Base-by-base conservation (phyloP, 30 jellyfish, hydroid and myxozoan genomes). In the Aurelia coerulea region DNA sequence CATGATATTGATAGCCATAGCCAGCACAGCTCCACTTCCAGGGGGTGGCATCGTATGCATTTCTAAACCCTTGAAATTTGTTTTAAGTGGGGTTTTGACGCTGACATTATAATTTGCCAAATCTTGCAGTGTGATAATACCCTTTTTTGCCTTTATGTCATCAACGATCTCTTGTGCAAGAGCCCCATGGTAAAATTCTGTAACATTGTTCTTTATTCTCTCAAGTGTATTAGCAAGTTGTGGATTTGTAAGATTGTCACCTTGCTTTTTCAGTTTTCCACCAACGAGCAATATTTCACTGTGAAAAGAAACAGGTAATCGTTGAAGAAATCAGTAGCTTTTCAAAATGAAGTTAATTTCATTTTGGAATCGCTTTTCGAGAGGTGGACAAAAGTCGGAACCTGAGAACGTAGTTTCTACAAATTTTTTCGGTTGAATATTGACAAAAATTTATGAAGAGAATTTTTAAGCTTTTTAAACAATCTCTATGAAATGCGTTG, bases 1-100 rank as follows among this genome's bases (percentile, higher is more conserved):
- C 85, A 95, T 84, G 79, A 95, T 95, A 72, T 95, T 95, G 23
- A 78, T 2, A n/a, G 80, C 78, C 99, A 95, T 95, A 33, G 97
- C 90, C 19, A 95, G 85, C n/a, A 90, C 95, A 13, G 97, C 92
- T 32, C 99, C 99, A 74, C 97, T 76, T 5, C 94, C 92, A 16
- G 99, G 99, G 33, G 97, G 92, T 3, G 96, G 91, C 97, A 86
- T 90, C n/a, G 97, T 73, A 72, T 84, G 86, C 80, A 95, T 71
- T 14, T 85, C 78, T 71, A 90, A 46, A 7, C 68, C 81, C 23
- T 78, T 59, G 39, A 92, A 78, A 13, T 59, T 72, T 65, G 66
- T 51, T 46, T 63, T 29, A 7, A 92, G n/a, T 2, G 90, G 71
- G 10, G 62, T 79, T 23, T 84, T 85, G 5, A 58, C 78, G 19